Evolutionary conservation across 2,113 vertebrate species (phyloP), one percentile per base, ranked within the genome.

Genomic region (Oenanthe melanoleuca): DNA sequence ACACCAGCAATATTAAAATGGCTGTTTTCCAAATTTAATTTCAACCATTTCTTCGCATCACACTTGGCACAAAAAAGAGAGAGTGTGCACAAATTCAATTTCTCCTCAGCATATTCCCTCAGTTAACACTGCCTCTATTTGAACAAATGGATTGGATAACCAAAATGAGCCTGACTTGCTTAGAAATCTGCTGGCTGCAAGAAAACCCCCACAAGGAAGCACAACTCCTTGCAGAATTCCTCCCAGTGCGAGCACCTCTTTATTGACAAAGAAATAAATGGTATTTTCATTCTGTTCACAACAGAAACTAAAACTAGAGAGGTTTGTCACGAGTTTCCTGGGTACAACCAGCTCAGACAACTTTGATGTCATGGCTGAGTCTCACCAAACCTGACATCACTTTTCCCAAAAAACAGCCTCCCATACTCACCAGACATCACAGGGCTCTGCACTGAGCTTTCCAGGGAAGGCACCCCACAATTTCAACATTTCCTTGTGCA

Each of bases 281-380:
- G 6, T 47, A 31, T 84, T 78, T 55, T 65, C 40, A 12, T 88
- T 77, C 72, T 64, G 31, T 26, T 78, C 52, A 34, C 8, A 42
- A 9, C 42, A 53, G 28, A 63, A 93, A 60, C 11, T 0, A 5
- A 63, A 92, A 60, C 11, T 0, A 5, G 14, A 78, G 33, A 45
- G 23, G 61, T 26, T 60, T 59, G 31, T 10, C 2, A 2, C 0
- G 0, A 85, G 33, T 18, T 52, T 42, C 25, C 25, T 12, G 17
- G 14, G 69, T 55, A 59, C 89, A 92, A 66, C 6, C 49, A 69
- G 57, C 29, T 52, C 65, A 33, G 37, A 56, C 8, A 67, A 44
- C 25, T 63, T 23, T 0, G 0, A 9, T 31, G 14, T 16, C 75
- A 20, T 0, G 0, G 56, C 34, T 57, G 61, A 59, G 1, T 19